These are phyloP conservation scores for Heterocephalus glaber DNA, from an alignment of 2,113 vertebrate species.

Conservation along the genomic window DNA sequence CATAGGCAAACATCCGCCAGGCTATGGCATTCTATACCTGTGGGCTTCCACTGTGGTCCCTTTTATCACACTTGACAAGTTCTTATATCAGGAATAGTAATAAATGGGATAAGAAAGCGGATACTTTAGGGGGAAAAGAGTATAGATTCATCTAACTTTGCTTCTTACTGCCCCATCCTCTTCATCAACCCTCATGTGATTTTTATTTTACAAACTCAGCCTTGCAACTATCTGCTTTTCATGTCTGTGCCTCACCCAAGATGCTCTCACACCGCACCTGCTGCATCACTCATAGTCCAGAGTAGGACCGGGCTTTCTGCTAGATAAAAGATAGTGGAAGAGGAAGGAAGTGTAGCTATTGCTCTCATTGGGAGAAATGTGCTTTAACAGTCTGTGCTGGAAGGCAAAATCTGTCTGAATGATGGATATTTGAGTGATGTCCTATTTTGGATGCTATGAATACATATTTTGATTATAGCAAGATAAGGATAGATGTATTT, in stretches of 20 bases:
- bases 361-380: not conserved
- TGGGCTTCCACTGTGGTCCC: not conserved
- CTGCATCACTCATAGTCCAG: not conserved
- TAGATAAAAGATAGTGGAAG: not conserved
- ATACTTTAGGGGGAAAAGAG: not conserved
- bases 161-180: not conserved
- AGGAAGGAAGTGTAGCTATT: not conserved
- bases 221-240: not conserved
- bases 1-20: not conserved
- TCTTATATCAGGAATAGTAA: not conserved
- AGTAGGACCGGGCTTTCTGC: not conserved
- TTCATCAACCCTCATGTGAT: not conserved
- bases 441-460: not conserved
- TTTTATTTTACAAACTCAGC: not conserved
- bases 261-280: not conserved
- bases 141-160: not conserved
- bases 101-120: not conserved
- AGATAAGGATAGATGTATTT: not conserved
- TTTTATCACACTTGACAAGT: not conserved
- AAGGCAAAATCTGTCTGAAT: constrained; percentile 28
- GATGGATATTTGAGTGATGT: not conserved
- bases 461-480: constrained; percentile 21
- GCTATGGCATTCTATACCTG: not conserved
- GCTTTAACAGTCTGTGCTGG: not conserved
- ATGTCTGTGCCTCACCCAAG: not conserved